Base-by-base conservation (phyloP, 2,888 invertebrate species). In the Schrankia costaestrigalis region DNA sequence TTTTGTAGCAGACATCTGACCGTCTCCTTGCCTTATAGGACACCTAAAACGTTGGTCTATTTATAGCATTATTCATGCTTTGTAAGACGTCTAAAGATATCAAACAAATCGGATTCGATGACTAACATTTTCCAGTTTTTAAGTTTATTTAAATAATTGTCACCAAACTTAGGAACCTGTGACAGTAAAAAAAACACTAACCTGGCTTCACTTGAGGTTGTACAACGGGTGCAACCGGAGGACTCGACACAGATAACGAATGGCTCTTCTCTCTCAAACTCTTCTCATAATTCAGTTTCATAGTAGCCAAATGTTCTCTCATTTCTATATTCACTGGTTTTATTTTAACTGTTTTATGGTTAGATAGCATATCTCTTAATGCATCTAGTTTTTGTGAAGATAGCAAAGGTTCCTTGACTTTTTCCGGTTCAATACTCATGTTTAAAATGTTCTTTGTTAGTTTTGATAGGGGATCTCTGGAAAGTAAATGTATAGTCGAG, bases 381-480 rank as follows among this genome's bases (percentile, higher is more conserved):
- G 89, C 87, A 21, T 88, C 83, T 1, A 86, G 62, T 65, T 91
- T 91, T n/a, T 78, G 78, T 1, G 71, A 57, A 0, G 87, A 80
- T 1, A 90, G 66, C n/a, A 79, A 53, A 11, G 78, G 74, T 26
- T 85, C 79, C 31, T 80, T 75, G 7, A 76, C 48, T 29, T 79
- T 78, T 1, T 74, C 63, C 36, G 87, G 74, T 35, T 89, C 86
- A 11, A 89, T 71, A 48, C 80, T 86, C 75, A 91, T 77, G 48
- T 89, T 88, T 1, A 91, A 70, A 7, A 79, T 87, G 71, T 79
- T 87, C 60, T 77, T 91, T 4, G 88, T 80, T 4, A 88, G 57
- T 46, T 84, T 85, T 12, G 84, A 80, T n/a, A 89, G 67, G 0
- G 81, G 79, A 37, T 88, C 87, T 36, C 86, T 86, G 68, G 24